Evolutionary conservation across 2,797 vertebrate genomes (phyloP).

Genomic region (Kryptopterus vitreolus): DNA sequence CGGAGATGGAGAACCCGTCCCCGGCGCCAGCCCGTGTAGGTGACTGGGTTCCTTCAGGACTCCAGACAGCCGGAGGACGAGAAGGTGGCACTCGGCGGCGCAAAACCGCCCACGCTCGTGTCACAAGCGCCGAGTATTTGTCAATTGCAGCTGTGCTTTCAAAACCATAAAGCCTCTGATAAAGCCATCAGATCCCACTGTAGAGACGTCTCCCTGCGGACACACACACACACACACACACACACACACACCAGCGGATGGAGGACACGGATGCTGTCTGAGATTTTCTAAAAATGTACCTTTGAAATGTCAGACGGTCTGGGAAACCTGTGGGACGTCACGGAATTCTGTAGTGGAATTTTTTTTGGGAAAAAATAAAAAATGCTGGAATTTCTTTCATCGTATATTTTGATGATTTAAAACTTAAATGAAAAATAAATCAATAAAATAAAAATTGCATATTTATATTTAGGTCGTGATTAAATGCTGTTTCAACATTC

Average conservation of each 20-base stretch:
- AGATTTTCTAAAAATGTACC: not conserved
- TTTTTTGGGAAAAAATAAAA: not conserved
- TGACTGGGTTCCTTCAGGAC: conserved; percentile 14
- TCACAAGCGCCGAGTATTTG: not conserved
- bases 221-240: not conserved
- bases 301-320: conserved; percentile 31
- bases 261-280: not conserved
- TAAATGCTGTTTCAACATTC: no score
- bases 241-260: not conserved
- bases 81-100: not conserved
- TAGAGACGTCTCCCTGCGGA: not conserved
- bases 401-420: no score
- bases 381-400: no score
- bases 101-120: conserved; percentile 9
- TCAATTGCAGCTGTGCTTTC: conserved; percentile 20
- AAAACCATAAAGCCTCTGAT: conserved; percentile 16
- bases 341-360: not conserved
- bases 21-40: not conserved
- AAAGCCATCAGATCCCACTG: conserved; percentile 5
- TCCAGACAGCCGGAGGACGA: conserved; percentile 25
- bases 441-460: no score
- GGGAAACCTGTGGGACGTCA: not conserved
- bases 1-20: not conserved
- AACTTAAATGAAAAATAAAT: no score
- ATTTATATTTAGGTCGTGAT: no score